These are phyloP conservation scores for Nephila pilipes DNA, from an alignment of 1,140 invertebrate genomes.

Conservation along the genomic window DNA sequence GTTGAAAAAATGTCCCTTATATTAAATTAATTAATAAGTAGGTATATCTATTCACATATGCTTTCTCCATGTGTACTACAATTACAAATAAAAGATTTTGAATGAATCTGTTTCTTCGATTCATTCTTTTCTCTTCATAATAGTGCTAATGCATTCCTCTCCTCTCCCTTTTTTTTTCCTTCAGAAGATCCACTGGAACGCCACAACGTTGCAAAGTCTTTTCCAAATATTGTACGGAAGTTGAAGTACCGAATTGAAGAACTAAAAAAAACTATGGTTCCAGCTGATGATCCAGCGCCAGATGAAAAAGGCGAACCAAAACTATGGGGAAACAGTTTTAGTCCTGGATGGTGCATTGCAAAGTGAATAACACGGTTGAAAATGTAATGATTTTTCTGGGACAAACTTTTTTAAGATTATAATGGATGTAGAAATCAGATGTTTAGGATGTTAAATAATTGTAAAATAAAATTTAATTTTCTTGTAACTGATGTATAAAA, in stretches of 20 bases:
- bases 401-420: neutral
- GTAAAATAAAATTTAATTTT: no score
- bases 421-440: no score
- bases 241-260: slow-evolving; percentile 11
- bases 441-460: no score
- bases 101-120: no score
- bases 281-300: slow-evolving; percentile 62
- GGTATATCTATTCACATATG: no score
- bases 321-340: slow-evolving; percentile 60
- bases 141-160: no score
- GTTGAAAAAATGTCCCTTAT: no score
- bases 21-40: no score
- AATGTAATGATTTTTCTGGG: neutral
- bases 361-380: slow-evolving; percentile 9
- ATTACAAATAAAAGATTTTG: no score
- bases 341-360: slow-evolving; percentile 74
- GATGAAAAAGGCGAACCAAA: slow-evolving; percentile 71
- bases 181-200: slow-evolving; percentile 80
- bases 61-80: no score
- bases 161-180: neutral
- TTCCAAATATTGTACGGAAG: slow-evolving; percentile 76
- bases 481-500: no score
- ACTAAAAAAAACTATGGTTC: slow-evolving; percentile 40
- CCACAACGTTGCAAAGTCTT: slow-evolving; percentile 79
- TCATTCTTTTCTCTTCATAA: no score